Base-by-base conservation (phyloP, 2,888 invertebrate genomes). In the Papilio elwesi region DNA sequence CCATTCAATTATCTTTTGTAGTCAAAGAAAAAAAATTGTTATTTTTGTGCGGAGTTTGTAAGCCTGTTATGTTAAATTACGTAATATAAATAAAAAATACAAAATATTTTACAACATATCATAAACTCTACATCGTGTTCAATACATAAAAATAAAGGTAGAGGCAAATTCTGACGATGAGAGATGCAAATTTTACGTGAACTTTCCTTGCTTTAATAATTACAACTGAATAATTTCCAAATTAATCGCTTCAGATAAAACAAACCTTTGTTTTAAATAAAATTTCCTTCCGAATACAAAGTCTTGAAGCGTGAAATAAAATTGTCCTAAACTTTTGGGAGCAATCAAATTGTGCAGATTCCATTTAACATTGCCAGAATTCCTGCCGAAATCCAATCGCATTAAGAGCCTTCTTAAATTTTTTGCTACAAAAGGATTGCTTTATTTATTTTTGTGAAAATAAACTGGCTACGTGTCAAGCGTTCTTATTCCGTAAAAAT, bases 321-420 rank as follows among this genome's bases (percentile, higher is more conserved):
- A 90, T 87, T 89, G 89, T 85, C 87, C 86, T 85, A 87, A 91
- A 91, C 89, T 92, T 92, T 92, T 92, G 88, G 91, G 87, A 91
- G 89, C 89, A 90, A 90, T 90, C 88, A 89, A 90, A 92, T 91
- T 89, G 90, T 87, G 84, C 86, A 85, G 85, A 91, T 91, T 90
- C 90, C 91, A 87, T 87, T 90, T 84, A 89, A 90, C 88, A 91
- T 92, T 90, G 89, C 87, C 87, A 82, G 82, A 89, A 91, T 92
- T 90, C 90, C 89, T 90, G 83, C 83, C 81, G 82, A 85, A 87
- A 89, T 90, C 88, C 88, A 90, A 91, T 91, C 89, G 89, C 86
- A 91, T 92, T 91, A 91, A 87, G 87, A 85, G 85, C 83, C 88
- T 87, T 90, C 91, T 93, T 89, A 87, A 92, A 90, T 86, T 91